These are phyloP conservation scores for Coecobrya sp. DNA, from an alignment of 2,888 invertebrate genomes.

Conservation along the genomic window DNA sequence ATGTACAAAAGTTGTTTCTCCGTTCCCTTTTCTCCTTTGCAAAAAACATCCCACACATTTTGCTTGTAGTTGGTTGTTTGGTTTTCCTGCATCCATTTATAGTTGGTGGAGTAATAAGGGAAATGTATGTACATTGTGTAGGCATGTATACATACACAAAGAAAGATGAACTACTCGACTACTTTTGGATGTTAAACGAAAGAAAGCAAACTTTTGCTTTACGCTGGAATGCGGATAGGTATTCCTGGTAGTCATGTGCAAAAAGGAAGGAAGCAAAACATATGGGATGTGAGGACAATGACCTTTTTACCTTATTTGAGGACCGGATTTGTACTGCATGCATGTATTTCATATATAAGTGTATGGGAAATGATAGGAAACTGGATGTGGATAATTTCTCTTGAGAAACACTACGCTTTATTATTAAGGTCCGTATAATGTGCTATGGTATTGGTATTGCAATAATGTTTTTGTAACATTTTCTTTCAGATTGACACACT, in stretches of 20 bases:
- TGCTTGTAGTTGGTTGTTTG: neutral
- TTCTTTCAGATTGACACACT: constrained; percentile 98
- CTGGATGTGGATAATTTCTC: too few relatives aligned
- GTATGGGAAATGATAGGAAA: neutral
- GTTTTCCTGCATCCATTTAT: too few relatives aligned
- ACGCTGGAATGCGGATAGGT: neutral
- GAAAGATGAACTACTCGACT: neutral
- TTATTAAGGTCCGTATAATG: too few relatives aligned
- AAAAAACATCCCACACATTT: neutral
- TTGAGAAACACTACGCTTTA: too few relatives aligned
- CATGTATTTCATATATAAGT: neutral
- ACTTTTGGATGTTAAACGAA: neutral
- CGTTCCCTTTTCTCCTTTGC: neutral
- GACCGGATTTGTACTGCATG: neutral
- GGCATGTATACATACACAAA: too few relatives aligned
- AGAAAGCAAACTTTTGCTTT: constrained; percentile 45
- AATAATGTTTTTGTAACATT: constrained; percentile 82
- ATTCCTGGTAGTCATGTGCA: neutral
- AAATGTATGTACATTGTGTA: too few relatives aligned
- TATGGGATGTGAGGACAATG: constrained; percentile 67
- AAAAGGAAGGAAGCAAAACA: constrained; percentile 15
- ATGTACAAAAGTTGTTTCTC: neutral
- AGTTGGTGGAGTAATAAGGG: too few relatives aligned
- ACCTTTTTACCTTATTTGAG: constrained; percentile 60
- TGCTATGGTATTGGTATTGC: too few relatives aligned